Conservation (phyloP, 2,113 vertebrate species). For the Lycocorax pyrrhopterus region DNA sequence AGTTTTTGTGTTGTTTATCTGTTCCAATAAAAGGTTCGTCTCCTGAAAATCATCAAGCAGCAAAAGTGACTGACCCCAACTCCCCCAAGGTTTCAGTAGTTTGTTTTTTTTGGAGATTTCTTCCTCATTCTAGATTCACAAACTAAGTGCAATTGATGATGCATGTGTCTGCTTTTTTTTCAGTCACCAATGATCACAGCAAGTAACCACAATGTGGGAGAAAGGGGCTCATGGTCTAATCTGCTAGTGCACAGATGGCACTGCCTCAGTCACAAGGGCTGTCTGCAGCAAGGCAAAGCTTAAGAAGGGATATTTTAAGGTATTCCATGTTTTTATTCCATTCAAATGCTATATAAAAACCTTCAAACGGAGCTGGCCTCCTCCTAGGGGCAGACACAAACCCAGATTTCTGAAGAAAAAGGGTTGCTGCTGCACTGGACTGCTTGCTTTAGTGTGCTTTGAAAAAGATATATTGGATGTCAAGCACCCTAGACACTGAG, state of each 20-base stretch:
- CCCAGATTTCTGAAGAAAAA: not conserved
- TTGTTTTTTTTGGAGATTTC: accelerated
- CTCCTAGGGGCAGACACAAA: not conserved
- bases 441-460: constrained; percentile 6
- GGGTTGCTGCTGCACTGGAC: not conserved
- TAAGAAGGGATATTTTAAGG: not conserved
- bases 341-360: not conserved
- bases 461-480: constrained; percentile 23
- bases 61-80: not conserved
- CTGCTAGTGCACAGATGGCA: not conserved
- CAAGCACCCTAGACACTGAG: not conserved
- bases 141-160: not conserved
- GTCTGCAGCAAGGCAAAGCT: not conserved
- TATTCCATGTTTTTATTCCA: not conserved
- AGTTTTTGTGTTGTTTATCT: not conserved
- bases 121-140: not conserved
- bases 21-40: not conserved
- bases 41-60: not conserved
- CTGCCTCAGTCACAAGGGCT: not conserved
- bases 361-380: not conserved
- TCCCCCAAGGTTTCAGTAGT: not conserved
- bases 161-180: not conserved
- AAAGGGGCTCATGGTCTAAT: not conserved
- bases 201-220: not conserved
- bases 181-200: not conserved